Evolutionary conservation across 2,797 vertebrate genomes (phyloP), one percentile per base, ranked within the genome.

Genomic region (Siniperca undulata): DNA sequence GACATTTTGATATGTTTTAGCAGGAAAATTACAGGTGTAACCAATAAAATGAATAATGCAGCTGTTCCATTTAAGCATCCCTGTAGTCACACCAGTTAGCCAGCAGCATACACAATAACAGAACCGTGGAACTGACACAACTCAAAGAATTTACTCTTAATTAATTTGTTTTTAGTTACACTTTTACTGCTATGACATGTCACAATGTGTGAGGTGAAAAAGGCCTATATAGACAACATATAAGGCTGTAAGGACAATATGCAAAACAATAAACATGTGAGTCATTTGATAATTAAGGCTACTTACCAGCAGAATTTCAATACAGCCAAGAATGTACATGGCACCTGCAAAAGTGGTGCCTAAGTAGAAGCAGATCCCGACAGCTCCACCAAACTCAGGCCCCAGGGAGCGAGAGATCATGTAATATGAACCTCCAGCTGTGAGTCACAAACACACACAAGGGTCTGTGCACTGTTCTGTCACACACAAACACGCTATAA

Each of bases 361-460:
- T 91, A 99, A 94, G 94, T 99, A 99, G 95, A 99, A 99, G 94
- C 98, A 99, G 90, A 99, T 98, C 46, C 98, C 98, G 65, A 99
- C 98, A 0, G 98, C 98, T 9, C 98, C 98, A 16, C 98, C 98
- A 69, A 99, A 99, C 93, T 99, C 98, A 0, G 98, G 98, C 60
- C 98, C 98, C 92, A 99, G 93, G 1, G 98, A 99, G 66, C 98
- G 98, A 1, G 98, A 99, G 92, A 99, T 99, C 98, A 99, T 99
- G 93, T 99, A 99, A 92, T 99, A 99, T 13, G 98, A 98, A 8
- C 98, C 98, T n/a, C 98, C 98, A 85, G 98, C 98, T 99, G 95
- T 55, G 80, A 94, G 67, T 78, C 61, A 91, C 70, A 93, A 70
- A 90, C 64, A 94, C 20, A 87, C n/a, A 68, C 5, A 82, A 3